phyloP scores from a whole-genome alignment of 2,888 invertebrate genomes.

The Podotricha telesiphe region DNA sequence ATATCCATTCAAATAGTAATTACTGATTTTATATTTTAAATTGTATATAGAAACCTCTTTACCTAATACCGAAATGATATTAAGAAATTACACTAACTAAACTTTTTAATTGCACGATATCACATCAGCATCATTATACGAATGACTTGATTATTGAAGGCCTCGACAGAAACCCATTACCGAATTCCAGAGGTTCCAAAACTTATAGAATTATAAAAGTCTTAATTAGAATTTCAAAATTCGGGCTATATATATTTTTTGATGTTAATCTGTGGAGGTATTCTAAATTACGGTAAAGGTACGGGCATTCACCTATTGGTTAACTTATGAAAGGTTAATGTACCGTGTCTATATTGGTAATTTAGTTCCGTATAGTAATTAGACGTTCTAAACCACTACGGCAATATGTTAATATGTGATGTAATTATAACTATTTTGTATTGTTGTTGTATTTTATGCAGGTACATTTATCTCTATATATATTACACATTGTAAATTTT shows the following conservation, averaged over 20 bases:
- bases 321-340: constrained; percentile 3
- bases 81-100: constrained; percentile 20
- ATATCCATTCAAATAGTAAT: background rate
- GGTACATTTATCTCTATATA: background rate
- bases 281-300: background rate
- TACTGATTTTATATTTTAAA: constrained; percentile 1
- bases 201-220: constrained; percentile 23
- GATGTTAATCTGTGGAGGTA: constrained; percentile 5
- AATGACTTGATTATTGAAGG: constrained; percentile 29
- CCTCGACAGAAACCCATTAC: constrained; percentile 21
- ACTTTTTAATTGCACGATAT: constrained; percentile 36
- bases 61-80: constrained; percentile 10
- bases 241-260: constrained; percentile 6
- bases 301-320: constrained; percentile 10
- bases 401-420: background rate
- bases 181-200: constrained; percentile 34
- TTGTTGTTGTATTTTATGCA: background rate
- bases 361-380: constrained; percentile 1
- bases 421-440: background rate
- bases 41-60: background rate
- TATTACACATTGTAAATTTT: background rate
- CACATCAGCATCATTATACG: constrained; percentile 26
- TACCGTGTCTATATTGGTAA: background rate
- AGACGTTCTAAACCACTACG: background rate
- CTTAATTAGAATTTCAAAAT: constrained; percentile 16